These are phyloP conservation scores for Strongylocentrotus purpuratus DNA, from an alignment of 35 echinoderm and acorn worm genomes.

Conservation along the genomic window DNA sequence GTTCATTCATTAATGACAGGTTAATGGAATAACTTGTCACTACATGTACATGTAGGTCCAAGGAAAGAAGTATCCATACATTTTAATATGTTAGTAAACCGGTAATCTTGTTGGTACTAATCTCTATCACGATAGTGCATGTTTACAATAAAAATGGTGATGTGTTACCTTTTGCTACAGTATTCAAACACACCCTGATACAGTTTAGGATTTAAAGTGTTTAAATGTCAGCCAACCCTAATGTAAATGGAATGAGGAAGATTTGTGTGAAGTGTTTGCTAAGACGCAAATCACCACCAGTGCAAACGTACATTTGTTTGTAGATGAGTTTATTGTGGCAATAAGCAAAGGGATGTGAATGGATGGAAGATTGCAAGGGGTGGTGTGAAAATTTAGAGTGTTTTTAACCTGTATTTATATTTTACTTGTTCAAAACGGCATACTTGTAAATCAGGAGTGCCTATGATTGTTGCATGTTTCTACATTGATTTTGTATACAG, in stretches of 20 bases:
- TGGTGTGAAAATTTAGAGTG: neutral
- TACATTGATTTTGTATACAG: too few relatives aligned
- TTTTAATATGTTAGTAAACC: too few relatives aligned
- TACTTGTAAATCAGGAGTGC: too few relatives aligned
- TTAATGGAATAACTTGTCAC: too few relatives aligned
- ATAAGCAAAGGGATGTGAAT: neutral
- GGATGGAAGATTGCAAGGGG: neutral
- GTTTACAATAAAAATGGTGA: neutral
- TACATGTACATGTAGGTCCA: too few relatives aligned
- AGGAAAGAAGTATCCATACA: too few relatives aligned
- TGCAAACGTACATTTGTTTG: neutral
- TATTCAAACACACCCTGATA: too few relatives aligned
- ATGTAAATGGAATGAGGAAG: neutral
- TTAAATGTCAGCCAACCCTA: neutral
- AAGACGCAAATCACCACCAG: neutral
- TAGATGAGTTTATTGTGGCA: neutral
- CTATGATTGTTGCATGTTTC: too few relatives aligned
- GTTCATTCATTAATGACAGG: too few relatives aligned
- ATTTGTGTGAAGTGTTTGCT: neutral
- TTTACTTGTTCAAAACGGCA: too few relatives aligned
- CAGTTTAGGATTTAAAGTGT: too few relatives aligned
- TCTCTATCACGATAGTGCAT: neutral
- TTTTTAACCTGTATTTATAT: neutral
- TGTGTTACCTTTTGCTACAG: too few relatives aligned
- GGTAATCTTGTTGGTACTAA: neutral